Evolutionary conservation across 1,140 invertebrate genomes (phyloP).

Genomic region (Aphis gossypii): DNA sequence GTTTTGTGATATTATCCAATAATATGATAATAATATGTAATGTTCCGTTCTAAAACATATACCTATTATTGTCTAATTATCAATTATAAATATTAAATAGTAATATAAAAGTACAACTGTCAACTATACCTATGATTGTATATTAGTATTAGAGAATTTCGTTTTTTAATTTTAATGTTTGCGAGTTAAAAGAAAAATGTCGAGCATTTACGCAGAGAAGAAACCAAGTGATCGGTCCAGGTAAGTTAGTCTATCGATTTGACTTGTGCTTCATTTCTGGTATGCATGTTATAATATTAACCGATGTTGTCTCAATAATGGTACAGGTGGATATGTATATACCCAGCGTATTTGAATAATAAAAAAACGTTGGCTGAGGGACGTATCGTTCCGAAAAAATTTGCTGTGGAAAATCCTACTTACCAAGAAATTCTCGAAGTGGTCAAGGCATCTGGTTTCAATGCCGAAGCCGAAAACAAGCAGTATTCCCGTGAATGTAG

Average conservation of each 20-base stretch:
- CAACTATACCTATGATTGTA: background rate
- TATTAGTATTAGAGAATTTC: background rate
- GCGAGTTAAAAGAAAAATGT: background rate
- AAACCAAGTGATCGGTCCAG: constrained; percentile 57
- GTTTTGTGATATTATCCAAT: too few relatives aligned
- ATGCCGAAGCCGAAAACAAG: constrained; percentile 93
- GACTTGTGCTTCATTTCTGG: background rate
- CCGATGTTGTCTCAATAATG: constrained; percentile 59
- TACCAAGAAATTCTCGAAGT: constrained; percentile 94
- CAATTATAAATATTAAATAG: background rate
- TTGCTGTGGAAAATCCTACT: constrained; percentile 93
- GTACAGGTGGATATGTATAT: constrained; percentile 93
- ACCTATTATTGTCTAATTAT: background rate
- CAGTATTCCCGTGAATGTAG: constrained; percentile 85
- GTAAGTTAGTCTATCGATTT: constrained; percentile 2
- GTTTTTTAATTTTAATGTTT: background rate
- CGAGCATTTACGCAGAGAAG: constrained; percentile 36
- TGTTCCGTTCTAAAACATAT: too few relatives aligned
- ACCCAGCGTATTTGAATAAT: constrained; percentile 95
- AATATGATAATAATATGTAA: too few relatives aligned
- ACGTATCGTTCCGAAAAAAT: constrained; percentile 80
- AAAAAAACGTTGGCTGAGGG: constrained; percentile 90
- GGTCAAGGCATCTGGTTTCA: constrained; percentile 79
- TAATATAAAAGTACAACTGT: background rate
- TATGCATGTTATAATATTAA: background rate